These are phyloP conservation scores for Ernsta delagoae DNA, from an alignment of 2,888 invertebrate genomes.

Conservation along the genomic window DNA sequence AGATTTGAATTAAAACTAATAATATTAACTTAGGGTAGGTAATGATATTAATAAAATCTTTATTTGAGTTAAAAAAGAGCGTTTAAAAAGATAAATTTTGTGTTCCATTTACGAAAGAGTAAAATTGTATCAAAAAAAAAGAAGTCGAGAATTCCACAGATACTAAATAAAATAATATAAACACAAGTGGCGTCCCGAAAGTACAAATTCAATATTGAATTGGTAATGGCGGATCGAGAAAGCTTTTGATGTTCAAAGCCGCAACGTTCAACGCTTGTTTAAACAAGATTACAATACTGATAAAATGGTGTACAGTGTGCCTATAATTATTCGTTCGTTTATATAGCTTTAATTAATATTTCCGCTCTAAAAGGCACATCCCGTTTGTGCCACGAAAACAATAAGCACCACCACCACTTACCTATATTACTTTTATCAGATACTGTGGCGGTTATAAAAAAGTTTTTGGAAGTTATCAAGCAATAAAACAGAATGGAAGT, in stretches of 20 bases:
- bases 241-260: constrained; percentile 24
- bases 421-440: too few relatives aligned
- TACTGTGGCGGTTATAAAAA: too few relatives aligned
- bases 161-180: constrained; percentile 1
- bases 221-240: constrained; percentile 8
- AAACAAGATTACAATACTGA: constrained; percentile 21
- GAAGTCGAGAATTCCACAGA: background rate
- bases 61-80: background rate
- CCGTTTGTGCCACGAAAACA: background rate
- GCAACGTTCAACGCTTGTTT: constrained; percentile 13
- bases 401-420: background rate
- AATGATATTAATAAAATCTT: too few relatives aligned
- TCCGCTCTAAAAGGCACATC: background rate
- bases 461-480: too few relatives aligned
- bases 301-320: background rate
- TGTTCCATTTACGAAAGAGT: background rate
- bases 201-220: constrained; percentile 16
- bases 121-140: background rate
- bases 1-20: too few relatives aligned
- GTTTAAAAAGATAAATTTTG: background rate
- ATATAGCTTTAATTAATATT: background rate
- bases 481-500: too few relatives aligned
- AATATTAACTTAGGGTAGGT: too few relatives aligned
- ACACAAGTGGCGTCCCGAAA: background rate
- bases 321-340: constrained; percentile 3